A percentile compares a stretch with the other conserved stretches of the same genome.
These are phyloP conservation scores for Paracanthobrama guichenoti DNA, from an alignment of 2,113 vertebrate genomes.

Conservation along the genomic window DNA sequence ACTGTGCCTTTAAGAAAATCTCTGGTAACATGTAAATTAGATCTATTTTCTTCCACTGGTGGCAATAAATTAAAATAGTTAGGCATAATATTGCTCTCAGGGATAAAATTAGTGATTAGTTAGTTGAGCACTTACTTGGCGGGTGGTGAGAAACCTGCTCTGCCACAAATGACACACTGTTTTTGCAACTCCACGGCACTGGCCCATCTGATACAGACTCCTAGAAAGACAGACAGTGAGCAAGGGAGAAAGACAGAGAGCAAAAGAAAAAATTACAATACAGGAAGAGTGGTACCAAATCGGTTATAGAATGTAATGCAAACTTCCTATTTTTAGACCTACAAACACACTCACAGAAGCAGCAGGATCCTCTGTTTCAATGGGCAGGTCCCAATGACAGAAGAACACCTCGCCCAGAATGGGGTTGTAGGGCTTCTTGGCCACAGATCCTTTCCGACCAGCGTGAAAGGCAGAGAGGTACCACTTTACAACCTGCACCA, in stretches of 20 bases:
- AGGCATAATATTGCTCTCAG: background rate
- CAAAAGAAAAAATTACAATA: background rate
- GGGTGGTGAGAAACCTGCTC: conserved; percentile 99
- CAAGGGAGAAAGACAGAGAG: background rate
- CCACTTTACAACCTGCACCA: conserved; percentile 96
- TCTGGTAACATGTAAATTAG: background rate
- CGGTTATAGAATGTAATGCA: background rate
- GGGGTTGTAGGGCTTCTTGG: conserved; percentile 99
- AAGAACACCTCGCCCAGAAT: conserved; percentile 96
- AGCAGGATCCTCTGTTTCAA: conserved; percentile 81
- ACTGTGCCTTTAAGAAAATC: background rate
- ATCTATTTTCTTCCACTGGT: background rate
- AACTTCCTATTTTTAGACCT: background rate
- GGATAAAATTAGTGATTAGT: background rate
- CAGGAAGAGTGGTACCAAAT: background rate
- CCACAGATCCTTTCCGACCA: conserved; percentile 97
- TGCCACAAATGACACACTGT: conserved; percentile 92
- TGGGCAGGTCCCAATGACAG: conserved; percentile 92
- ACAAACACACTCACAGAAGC: conserved; percentile 60
- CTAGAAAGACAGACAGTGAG: conserved; percentile 65
- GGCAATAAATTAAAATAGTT: background rate
- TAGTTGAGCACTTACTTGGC: conserved; percentile 84
- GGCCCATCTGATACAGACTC: conserved; percentile 91
- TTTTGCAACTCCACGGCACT: conserved; percentile 86
- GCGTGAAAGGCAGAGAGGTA: conserved; percentile 99